Evolutionary conservation across 2,113 vertebrate genomes (phyloP).

Genomic region (Rhinopomastus cyanomelas): DNA sequence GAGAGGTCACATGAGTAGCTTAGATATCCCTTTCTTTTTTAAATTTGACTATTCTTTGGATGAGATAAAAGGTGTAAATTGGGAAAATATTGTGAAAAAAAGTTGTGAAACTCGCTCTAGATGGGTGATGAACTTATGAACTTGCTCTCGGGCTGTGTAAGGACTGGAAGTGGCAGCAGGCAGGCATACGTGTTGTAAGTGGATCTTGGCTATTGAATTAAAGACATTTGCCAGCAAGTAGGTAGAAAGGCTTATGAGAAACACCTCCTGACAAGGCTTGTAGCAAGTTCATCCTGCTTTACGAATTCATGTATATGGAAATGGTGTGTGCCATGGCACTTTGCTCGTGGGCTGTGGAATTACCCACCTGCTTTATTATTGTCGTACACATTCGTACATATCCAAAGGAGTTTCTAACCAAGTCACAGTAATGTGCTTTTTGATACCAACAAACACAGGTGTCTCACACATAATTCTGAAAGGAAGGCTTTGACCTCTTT

Average conservation of each 20-base stretch:
- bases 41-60: background rate
- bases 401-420: background rate
- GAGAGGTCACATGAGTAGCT: background rate
- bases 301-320: background rate
- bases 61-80: background rate
- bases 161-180: background rate
- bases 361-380: background rate
- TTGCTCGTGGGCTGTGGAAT: background rate
- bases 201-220: background rate
- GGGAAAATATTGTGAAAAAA: background rate
- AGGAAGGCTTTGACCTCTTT: too few relatives aligned
- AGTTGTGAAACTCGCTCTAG: background rate
- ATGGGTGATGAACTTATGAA: background rate
- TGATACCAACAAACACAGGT: background rate
- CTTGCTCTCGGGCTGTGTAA: background rate
- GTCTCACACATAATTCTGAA: background rate
- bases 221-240: background rate
- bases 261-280: background rate
- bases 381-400: background rate
- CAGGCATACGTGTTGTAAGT: background rate
- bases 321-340: background rate
- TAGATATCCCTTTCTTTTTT: rapidly evolving
- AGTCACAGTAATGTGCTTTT: background rate
- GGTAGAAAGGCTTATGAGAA: background rate
- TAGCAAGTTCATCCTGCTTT: background rate